Evolutionary conservation across 92 coral and sea anemone genomes (phyloP).

Genomic region (Phenganax subtilis): DNA sequence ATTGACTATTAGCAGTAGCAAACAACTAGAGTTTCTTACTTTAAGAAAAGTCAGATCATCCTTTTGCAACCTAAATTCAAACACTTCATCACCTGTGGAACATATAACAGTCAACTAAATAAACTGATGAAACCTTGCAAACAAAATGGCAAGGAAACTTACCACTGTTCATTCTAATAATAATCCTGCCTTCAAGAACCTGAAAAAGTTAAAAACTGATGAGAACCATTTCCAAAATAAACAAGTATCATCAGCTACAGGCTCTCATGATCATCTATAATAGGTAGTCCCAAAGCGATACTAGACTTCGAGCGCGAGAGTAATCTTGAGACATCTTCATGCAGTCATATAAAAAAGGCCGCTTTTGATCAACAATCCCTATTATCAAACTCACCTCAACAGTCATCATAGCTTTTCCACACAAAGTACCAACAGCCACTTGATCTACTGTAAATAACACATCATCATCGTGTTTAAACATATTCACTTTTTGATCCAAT

Average conservation of each 20-base stretch:
- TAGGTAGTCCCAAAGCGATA: no score
- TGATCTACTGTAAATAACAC: slow-evolving; percentile 44
- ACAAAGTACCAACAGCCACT: slow-evolving; percentile 51
- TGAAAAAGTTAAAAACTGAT: not conserved
- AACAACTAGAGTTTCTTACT: slow-evolving; percentile 35
- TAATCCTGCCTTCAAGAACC: slow-evolving; percentile 40
- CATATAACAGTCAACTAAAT: not conserved
- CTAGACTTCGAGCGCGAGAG: no score
- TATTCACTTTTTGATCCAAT: not conserved
- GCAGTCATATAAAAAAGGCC: no score
- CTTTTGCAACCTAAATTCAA: slow-evolving; percentile 30
- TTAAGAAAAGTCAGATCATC: slow-evolving; percentile 46
- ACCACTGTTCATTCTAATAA: slow-evolving; percentile 40
- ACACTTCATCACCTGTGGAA: not conserved
- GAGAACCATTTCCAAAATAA: not conserved
- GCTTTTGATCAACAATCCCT: no score
- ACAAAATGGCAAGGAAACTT: slow-evolving; percentile 7
- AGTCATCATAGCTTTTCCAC: slow-evolving; percentile 43
- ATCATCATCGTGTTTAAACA: slow-evolving; percentile 43
- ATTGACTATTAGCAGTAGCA: not conserved
- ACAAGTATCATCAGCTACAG: not conserved
- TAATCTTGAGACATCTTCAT: no score
- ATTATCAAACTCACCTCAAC: slow-evolving; percentile 47
- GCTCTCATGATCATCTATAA: no score
- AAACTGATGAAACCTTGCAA: not conserved